phyloP scores from a whole-genome alignment of 1,140 invertebrate genomes.

The Drosophila pallidifrons region DNA sequence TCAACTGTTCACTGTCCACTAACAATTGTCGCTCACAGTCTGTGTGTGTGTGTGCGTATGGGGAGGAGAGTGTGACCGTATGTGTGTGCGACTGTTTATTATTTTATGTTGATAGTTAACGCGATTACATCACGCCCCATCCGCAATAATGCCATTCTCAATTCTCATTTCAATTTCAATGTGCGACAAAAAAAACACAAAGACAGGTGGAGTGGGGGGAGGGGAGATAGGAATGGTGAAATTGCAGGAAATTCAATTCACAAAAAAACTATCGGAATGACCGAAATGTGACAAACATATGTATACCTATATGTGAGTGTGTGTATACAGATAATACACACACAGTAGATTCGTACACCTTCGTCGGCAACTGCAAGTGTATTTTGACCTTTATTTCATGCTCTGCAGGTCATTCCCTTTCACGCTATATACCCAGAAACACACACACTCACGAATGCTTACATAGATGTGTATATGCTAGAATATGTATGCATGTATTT shows the following conservation, averaged over 20 bases:
- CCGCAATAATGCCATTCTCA: constrained; percentile 33
- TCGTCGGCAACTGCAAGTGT: constrained; percentile 46
- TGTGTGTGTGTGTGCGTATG: constrained; percentile 1
- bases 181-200: neutral
- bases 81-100: constrained; percentile 26
- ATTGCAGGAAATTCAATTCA: constrained; percentile 83
- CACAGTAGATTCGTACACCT: constrained; percentile 1
- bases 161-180: constrained; percentile 38
- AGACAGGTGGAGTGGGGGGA: constrained; percentile 7
- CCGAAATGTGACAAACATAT: constrained; percentile 28
- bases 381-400: constrained; percentile 71
- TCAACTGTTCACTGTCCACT: constrained; percentile 52
- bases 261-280: constrained; percentile 50
- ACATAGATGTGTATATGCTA: neutral
- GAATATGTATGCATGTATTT: constrained; percentile 1
- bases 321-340: constrained; percentile 6
- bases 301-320: neutral
- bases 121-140: constrained; percentile 74
- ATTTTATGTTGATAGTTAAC: constrained; percentile 58
- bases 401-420: constrained; percentile 73
- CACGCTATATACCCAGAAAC: constrained; percentile 38
- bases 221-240: constrained; percentile 41
- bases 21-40: constrained; percentile 64
- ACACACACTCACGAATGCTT: constrained; percentile 1
- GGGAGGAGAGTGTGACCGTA: constrained; percentile 1